Conservation (phyloP, 2,888 invertebrate species). For the Artemia sinica region DNA sequence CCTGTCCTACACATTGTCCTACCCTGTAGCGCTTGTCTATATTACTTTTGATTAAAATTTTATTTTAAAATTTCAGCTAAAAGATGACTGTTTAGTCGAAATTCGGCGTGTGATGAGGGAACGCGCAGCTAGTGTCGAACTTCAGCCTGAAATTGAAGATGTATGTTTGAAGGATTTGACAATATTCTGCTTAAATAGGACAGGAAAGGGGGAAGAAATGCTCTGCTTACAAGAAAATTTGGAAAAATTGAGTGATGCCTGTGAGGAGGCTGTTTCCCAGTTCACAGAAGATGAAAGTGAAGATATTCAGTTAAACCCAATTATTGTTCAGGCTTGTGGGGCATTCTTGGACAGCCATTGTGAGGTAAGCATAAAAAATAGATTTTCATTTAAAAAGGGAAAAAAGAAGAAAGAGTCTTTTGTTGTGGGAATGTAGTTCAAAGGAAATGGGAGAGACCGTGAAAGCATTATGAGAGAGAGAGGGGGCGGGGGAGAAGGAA, state of each 20-base stretch:
- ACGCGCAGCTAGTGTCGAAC: slow-evolving; percentile 73
- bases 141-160: slow-evolving; percentile 85
- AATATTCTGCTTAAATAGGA: slow-evolving; percentile 59
- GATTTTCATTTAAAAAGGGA: not conserved
- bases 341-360: slow-evolving; percentile 61
- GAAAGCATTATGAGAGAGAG: too few species aligned
- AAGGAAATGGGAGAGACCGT: too few species aligned
- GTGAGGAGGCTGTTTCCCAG: slow-evolving; percentile 56
- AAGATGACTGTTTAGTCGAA: slow-evolving; percentile 46
- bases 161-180: slow-evolving; percentile 72
- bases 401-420: too few species aligned
- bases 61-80: slow-evolving; percentile 33
- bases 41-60: not conserved
- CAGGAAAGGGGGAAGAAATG: slow-evolving; percentile 79
- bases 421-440: too few species aligned
- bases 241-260: slow-evolving; percentile 33
- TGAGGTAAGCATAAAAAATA: slow-evolving; percentile 30
- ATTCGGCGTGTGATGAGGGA: slow-evolving; percentile 80
- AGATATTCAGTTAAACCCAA: slow-evolving; percentile 71
- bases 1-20: too few species aligned
- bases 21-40: too few species aligned
- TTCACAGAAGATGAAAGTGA: slow-evolving; percentile 79
- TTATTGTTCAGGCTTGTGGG: slow-evolving; percentile 63
- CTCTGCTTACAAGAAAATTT: slow-evolving; percentile 59
- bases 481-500: too few species aligned